Percentiles rank a stretch among this genome's conserved stretches.
These are phyloP conservation scores for Anoplopoma fimbria DNA, from an alignment of 2,113 vertebrate genomes.

Conservation along the genomic window DNA sequence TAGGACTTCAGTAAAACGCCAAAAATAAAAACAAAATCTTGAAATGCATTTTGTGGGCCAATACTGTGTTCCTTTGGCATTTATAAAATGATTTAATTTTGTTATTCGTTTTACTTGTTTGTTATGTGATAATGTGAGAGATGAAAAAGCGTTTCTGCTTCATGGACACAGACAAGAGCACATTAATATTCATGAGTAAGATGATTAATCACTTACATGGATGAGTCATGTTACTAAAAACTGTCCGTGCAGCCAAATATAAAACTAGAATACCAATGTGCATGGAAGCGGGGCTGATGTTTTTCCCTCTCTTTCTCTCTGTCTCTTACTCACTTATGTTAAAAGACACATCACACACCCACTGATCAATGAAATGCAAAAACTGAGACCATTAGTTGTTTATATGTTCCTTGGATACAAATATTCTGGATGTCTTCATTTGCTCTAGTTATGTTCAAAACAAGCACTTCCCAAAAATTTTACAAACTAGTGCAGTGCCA, in stretches of 20 bases:
- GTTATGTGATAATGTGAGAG: conserved; percentile 39
- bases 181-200: conserved; percentile 65
- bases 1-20: not conserved
- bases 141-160: conserved; percentile 46
- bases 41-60: conserved; percentile 4
- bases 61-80: conserved; percentile 33
- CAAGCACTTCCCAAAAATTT: not conserved
- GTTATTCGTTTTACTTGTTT: conserved; percentile 31
- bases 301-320: not conserved
- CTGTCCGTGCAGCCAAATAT: conserved; percentile 66
- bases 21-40: not conserved
- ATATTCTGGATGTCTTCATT: conserved; percentile 2
- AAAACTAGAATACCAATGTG: conserved; percentile 52
- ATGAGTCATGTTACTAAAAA: conserved; percentile 66
- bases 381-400: conserved; percentile 1
- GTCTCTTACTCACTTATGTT: conserved; percentile 14
- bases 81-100: conserved; percentile 37
- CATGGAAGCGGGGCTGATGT: not conserved
- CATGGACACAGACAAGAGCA: conserved; percentile 24
- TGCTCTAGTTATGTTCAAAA: not conserved
- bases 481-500: not conserved
- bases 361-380: conserved; percentile 46
- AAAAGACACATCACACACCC: conserved; percentile 3
- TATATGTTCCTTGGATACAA: not conserved
- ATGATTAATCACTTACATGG: conserved; percentile 67